Evolutionary conservation across 2,888 invertebrate genomes (phyloP), one percentile per base, ranked within the genome.

Genomic region (Nasonovia ribisnigri): DNA sequence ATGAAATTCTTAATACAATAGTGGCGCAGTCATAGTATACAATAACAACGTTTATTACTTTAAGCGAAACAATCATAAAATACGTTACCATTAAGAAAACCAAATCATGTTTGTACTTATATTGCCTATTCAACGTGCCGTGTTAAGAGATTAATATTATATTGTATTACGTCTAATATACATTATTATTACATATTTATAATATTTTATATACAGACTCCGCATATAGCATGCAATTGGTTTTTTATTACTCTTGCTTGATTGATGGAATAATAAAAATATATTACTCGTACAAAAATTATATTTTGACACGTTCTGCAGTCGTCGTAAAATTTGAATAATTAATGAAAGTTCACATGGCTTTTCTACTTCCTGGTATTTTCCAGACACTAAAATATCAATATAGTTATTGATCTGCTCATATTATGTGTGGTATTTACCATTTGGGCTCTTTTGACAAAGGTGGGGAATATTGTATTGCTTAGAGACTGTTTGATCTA

Each of bases 51-150:
- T 77, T 36, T 77, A 77, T 36, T 77, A 36, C 77, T 36, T 77
- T 42, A 42, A 36, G 20, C 77, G 3, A 77, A 77, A 77, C 77
- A 77, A 42, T 77, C 77, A 36, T 77, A 77, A 77, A 77, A 77
- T 77, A 24, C 6, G 20, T 77, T 20, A 77, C 36, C 36, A 77
- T 36, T 77, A 42, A 36, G 77, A 77, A 77, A 36, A 42, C 36
- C 77, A 26, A 36, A 77, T 1, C 29, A 46, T 89, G 29, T 36
- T 26, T 43, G 89, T 60, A 13, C 6, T 42, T 29, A 57, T 89
- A 89, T 60, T 60, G 89, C 43, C 57, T 89, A 89, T 60, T 11
- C 57, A 43, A 89, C 29, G 43, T 26, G 57, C 57, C 89, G 16
- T 43, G 42, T 57, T 42, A 6, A 57, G 29, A 51, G n/a, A 29